A percentile compares a stretch with the other conserved stretches of the same genome.
These are phyloP conservation scores for Adelges cooleyi DNA, from an alignment of 1,140 invertebrate species.

Conservation along the genomic window DNA sequence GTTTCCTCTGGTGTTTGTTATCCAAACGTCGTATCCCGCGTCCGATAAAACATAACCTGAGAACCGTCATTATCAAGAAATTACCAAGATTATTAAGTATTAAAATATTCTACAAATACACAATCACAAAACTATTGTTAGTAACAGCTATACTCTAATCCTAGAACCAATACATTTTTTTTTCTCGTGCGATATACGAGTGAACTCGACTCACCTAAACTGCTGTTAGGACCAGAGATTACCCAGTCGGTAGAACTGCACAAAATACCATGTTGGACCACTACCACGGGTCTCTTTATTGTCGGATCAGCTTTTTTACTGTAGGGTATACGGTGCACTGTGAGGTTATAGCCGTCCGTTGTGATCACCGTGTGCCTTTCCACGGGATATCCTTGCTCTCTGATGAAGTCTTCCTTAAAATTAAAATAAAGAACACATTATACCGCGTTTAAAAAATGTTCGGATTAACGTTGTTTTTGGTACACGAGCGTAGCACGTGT, in stretches of 20 bases:
- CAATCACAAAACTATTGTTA: too few species aligned
- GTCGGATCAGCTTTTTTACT: constrained; percentile 23
- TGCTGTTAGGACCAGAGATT: constrained; percentile 49
- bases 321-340: constrained; percentile 55
- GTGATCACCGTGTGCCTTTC: constrained; percentile 55
- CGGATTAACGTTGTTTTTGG: too few species aligned
- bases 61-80: background rate
- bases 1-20: constrained; percentile 55
- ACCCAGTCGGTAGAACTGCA: constrained; percentile 65
- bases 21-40: constrained; percentile 56
- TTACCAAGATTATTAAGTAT: too few species aligned
- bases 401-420: constrained; percentile 48
- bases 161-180: too few species aligned
- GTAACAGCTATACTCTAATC: too few species aligned
- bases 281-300: constrained; percentile 41
- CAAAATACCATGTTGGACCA: constrained; percentile 65
- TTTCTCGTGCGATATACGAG: too few species aligned
- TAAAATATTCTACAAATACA: too few species aligned
- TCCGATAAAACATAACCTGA: constrained; percentile 48
- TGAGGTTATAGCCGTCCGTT: constrained; percentile 59
- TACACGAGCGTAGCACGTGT: too few species aligned
- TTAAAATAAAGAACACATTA: too few species aligned
- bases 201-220: constrained; percentile 40
- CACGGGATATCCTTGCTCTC: constrained; percentile 50
- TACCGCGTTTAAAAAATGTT: too few species aligned